Evolutionary conservation across 2,888 invertebrate genomes (phyloP).

Genomic region (Oscheius onirici): DNA sequence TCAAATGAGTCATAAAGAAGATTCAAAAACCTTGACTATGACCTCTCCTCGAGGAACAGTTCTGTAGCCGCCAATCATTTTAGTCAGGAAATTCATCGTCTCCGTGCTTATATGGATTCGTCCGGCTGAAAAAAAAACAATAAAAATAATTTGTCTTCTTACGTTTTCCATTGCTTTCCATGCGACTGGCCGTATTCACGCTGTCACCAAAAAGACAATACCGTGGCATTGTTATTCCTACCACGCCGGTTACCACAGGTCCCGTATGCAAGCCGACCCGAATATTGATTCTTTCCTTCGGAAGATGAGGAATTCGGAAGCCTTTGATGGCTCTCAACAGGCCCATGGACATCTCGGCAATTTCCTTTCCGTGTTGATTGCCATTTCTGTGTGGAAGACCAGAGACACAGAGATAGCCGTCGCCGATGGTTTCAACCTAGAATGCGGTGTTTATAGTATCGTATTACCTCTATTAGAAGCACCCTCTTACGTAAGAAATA

Average conservation of each 20-base stretch:
- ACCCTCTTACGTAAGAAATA: no score
- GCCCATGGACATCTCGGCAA: conserved; percentile 60
- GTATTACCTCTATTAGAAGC: no score
- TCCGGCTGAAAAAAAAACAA: conserved; percentile 66
- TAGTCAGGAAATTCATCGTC: conserved; percentile 60
- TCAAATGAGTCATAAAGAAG: not conserved
- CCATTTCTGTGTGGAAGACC: conserved; percentile 66
- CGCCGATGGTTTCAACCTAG: conserved; percentile 63
- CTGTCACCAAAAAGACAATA: conserved; percentile 69
- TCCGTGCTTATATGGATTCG: conserved; percentile 65
- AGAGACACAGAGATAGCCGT: conserved; percentile 64
- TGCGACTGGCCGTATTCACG: conserved; percentile 66
- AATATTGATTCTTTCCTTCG: conserved; percentile 61
- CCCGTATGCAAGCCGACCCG: conserved; percentile 64
- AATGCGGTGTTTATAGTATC: conserved; percentile 38
- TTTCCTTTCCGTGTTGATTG: conserved; percentile 59
- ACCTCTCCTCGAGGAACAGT: conserved; percentile 67
- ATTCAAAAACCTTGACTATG: conserved; percentile 55
- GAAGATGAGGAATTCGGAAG: conserved; percentile 63
- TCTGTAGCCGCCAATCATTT: conserved; percentile 65
- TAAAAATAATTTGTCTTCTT: no score
- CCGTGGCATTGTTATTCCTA: conserved; percentile 65
- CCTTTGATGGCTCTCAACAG: conserved; percentile 54
- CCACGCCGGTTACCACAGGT: conserved; percentile 58
- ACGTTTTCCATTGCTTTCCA: conserved; percentile 70